Base-by-base conservation (phyloP, 2,888 invertebrate species). In the Tethea ocularis region DNA sequence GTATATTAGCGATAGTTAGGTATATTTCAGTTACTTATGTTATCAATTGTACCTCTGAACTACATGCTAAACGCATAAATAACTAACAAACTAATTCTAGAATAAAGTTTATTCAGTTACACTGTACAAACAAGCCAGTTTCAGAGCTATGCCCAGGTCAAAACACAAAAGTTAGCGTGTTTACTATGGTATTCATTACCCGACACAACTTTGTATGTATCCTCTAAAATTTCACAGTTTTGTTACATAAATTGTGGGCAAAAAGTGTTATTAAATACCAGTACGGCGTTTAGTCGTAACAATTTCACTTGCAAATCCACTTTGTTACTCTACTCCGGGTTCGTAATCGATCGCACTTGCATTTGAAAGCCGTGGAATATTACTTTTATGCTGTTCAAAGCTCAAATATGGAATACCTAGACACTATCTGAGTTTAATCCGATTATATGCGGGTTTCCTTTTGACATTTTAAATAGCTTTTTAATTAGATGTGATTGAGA, bases 301-400 rank as follows among this genome's bases (percentile, higher is more conserved):
- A 67, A 74, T 74, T 72, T 74, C 64, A 64, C 72, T 72, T 72
- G 74, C 74, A 72, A 72, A 72, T 74, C 53, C 56, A 63, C 72
- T 74, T 74, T 62, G 41, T 61, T 41, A 58, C 41, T 38, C 20
- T 52, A 53, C 53, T 38, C 20, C 38, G 57, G 38, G 20, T 46
- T 20, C 17, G 10, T 10, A 20, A 10, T 46, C 46, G 20, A 46
- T 46, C 13, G 57, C 6, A 41, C 51, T 56, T 20, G 41, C 24
- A 26, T n/a, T n/a, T 2, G 17, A n/a, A 6, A 22, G n/a, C 0
- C 46, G 46, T 59, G 61, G 56, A 46, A 56, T 51, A 15, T 41
- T 41, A 46, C 46, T 10, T 46, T 46, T 20, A 46, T 46, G 46
- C 5, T 46, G 20, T 46, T 20, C 46, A 20, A 46, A 46, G 46